Percentiles rank a stretch among this genome's conserved stretches.
Evolutionary conservation across 1,140 invertebrate species (phyloP).

Genomic region (Coptotermes formosanus): DNA sequence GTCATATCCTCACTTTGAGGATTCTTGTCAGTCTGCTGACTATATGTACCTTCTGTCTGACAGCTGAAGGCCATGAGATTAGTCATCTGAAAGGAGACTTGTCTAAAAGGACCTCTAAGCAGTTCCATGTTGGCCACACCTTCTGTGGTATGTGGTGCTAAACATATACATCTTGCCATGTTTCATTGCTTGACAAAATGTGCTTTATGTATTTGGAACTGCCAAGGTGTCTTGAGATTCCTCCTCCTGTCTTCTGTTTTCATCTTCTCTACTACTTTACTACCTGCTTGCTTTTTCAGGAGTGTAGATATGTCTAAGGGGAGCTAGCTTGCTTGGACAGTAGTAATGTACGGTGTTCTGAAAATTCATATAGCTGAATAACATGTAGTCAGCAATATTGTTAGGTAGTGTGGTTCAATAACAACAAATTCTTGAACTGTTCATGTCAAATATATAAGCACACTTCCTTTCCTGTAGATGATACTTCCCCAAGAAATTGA

Average conservation of each 20-base stretch:
- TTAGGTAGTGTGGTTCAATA: no score
- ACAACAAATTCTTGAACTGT: no score
- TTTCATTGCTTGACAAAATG: not conserved
- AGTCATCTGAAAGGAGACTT: not conserved
- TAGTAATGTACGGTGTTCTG: no score
- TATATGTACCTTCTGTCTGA: not conserved
- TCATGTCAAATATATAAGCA: no score
- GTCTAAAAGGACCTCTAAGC: constrained; percentile 1
- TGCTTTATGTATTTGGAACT: not conserved
- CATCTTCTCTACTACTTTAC: no score
- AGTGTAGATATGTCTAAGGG: no score
- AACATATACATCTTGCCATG: not conserved
- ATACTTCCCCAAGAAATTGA: no score
- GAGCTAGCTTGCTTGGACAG: no score
- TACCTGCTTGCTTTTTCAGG: no score
- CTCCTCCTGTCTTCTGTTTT: not conserved
- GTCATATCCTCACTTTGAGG: not conserved
- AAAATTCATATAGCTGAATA: no score
- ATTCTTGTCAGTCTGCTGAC: not conserved
- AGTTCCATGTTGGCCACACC: not conserved
- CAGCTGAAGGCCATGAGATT: not conserved
- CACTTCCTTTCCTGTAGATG: no score
- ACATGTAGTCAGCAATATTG: no score
- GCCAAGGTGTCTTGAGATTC: not conserved
- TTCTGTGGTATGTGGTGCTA: constrained; percentile 1